Conservation (phyloP, 1,140 invertebrate species). For the Monomorium pharaonis region DNA sequence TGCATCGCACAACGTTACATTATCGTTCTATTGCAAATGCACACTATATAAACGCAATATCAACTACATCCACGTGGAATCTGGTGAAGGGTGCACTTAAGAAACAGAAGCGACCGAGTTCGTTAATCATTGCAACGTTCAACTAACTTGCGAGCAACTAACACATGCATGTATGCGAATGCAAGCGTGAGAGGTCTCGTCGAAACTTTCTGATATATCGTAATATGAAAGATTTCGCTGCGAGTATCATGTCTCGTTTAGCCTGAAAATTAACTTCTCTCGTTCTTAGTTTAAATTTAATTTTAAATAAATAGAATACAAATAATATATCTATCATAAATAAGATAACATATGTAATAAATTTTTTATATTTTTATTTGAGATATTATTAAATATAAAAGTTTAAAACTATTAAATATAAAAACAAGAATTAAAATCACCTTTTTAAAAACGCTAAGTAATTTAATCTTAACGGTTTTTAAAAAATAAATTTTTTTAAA, state of each 20-base stretch:
- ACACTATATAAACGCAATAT: slow-evolving; percentile 18
- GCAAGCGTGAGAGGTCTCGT: slow-evolving; percentile 23
- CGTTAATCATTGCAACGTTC: slow-evolving; percentile 51
- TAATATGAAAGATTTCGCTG: slow-evolving; percentile 31
- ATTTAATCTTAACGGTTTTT: slow-evolving; percentile 5
- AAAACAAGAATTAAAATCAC: not conserved
- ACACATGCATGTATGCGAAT: not conserved
- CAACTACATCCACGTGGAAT: slow-evolving; percentile 64
- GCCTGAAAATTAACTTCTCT: not conserved
- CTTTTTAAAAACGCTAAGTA: not conserved
- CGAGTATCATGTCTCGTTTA: not conserved
- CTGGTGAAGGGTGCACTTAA: slow-evolving; percentile 60
- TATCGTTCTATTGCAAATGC: not conserved
- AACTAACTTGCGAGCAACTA: slow-evolving; percentile 46
- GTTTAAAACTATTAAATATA: not conserved
- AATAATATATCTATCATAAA: no score
- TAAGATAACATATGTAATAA: not conserved
- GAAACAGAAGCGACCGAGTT: slow-evolving; percentile 61
- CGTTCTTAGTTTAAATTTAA: no score
- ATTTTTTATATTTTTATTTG: not conserved
- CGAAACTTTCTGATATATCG: slow-evolving; percentile 31
- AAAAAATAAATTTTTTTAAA: not conserved
- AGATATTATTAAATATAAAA: not conserved
- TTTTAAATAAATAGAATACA: no score
- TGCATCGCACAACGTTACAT: not conserved